Percentiles rank a stretch among this genome's conserved stretches.
Evolutionary conservation across 1,140 invertebrate genomes (phyloP).

Genomic region (Drosophila asahinai): DNA sequence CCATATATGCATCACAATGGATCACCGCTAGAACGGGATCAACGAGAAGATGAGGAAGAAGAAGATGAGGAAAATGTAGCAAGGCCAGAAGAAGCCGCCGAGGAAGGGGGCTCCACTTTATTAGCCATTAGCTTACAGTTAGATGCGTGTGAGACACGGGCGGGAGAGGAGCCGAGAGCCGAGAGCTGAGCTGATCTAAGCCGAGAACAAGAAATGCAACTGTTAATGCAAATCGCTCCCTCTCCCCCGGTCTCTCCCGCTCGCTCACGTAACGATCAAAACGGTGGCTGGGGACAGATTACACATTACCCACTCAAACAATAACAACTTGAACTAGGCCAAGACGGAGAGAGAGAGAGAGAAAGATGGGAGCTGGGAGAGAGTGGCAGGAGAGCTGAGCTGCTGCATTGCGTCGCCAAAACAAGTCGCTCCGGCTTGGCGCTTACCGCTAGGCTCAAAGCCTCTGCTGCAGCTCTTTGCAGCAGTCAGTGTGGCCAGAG

Average conservation of each 20-base stretch:
- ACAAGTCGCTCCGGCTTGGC: conserved; percentile 63
- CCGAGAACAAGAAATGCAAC: conserved; percentile 79
- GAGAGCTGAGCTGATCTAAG: conserved; percentile 30
- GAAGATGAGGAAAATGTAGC: conserved; percentile 1
- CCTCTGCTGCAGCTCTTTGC: conserved; percentile 3
- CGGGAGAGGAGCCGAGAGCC: conserved; percentile 20
- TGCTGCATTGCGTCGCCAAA: conserved; percentile 64
- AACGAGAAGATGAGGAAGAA: conserved; percentile 1
- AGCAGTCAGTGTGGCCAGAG: not conserved
- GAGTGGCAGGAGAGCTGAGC: conserved; percentile 14
- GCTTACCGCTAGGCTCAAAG: conserved; percentile 65
- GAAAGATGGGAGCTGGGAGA: not conserved
- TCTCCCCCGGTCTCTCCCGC: not conserved
- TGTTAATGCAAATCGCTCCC: conserved; percentile 76
- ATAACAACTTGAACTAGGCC: conserved; percentile 61
- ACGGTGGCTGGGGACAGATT: conserved; percentile 58
- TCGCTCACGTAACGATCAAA: conserved; percentile 43
- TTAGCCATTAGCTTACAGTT: conserved; percentile 79
- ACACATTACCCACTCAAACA: conserved; percentile 55
- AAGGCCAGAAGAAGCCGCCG: conserved; percentile 30
- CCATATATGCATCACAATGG: conserved; percentile 67
- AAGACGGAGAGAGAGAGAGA: conserved; percentile 1
- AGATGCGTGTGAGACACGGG: conserved; percentile 66
- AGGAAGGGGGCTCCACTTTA: conserved; percentile 52
- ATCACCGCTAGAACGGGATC: conserved; percentile 59